phyloP scores from a whole-genome alignment of 1,140 invertebrate species.

The Amphibalanus amphitrite region DNA sequence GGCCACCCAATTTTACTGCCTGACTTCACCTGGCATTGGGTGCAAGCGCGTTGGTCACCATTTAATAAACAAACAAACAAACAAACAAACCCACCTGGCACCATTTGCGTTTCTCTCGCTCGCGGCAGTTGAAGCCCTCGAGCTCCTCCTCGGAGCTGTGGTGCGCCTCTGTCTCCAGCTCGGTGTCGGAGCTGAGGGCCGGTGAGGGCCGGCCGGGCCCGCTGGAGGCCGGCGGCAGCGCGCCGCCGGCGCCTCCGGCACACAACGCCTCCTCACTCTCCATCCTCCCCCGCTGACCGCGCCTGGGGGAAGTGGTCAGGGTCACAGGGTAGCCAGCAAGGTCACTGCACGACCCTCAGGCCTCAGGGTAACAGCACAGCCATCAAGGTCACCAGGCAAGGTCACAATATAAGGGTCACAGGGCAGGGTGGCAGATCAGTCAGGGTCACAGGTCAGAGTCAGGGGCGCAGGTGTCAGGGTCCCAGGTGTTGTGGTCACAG shows the following conservation, averaged over 20 bases:
- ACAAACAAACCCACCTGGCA: not conserved
- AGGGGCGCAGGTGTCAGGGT: too few relatives aligned
- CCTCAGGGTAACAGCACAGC: too few relatives aligned
- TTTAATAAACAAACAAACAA: too few relatives aligned
- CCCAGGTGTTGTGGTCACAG: too few relatives aligned
- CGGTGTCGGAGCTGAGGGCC: not conserved
- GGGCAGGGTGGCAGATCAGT: too few relatives aligned
- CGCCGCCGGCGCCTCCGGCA: too few relatives aligned
- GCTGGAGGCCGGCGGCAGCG: not conserved
- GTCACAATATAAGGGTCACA: too few relatives aligned
- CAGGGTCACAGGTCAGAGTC: too few relatives aligned
- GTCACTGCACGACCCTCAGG: not conserved
- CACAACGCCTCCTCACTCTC: not conserved
- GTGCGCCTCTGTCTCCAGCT: not conserved
- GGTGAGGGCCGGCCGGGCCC: not conserved
- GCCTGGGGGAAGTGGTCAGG: not conserved
- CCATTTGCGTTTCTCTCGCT: slow-evolving; percentile 3
- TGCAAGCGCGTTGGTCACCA: too few relatives aligned
- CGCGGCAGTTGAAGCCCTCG: slow-evolving; percentile 1
- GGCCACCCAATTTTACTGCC: too few relatives aligned
- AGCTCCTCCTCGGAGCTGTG: slow-evolving; percentile 4
- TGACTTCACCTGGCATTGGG: too few relatives aligned
- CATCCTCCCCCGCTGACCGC: not conserved
- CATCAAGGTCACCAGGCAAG: too few relatives aligned
- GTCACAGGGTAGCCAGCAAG: not conserved